Base-by-base conservation (phyloP, 2,888 invertebrate genomes). In the Nomada fucata region DNA sequence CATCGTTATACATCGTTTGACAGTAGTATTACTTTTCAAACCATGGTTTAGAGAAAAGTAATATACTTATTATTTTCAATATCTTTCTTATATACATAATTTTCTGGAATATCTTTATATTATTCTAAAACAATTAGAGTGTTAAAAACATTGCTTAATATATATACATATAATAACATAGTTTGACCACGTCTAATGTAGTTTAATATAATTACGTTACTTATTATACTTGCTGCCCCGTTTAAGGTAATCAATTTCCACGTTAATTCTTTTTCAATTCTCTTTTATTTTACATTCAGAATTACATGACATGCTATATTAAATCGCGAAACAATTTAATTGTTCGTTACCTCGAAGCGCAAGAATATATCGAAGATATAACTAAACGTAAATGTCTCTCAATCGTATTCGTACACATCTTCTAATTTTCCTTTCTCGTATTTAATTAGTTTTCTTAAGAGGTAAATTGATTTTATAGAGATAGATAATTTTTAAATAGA, bases 271-370 rank as follows among this genome's bases (percentile, higher is more conserved):
- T 64, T 79, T 70, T 76, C 69, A 79, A 76, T 64, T 78, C 64
- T 15, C 52, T 69, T 79, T 79, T 79, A 77, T 79, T 77, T 15
- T 79, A 79, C 79, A 77, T 59, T 79, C 70, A 77, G 78, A 77
- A 64, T 79, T 79, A 79, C 79, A 79, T 79, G 76, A 76, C 69
- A 79, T 52, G 11, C 70, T 79, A 79, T 79, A 47, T 65, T 77
- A 78, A 70, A 65, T 79, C 60, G 70, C 53, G 53, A 60, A 79
- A 70, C 64, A 60, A 79, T 70, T 18, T 65, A 65, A 77, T 52
- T 65, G 59, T 65, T 79, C 55, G 29, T 76, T 47, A 77, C 26
- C 52, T 79, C 36, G 70, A 76, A 79, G 69, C 79, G 47, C 44
- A 59, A 36, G 64, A 67, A 60, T 53, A 52, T 44, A 42, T 71